Evolutionary conservation across 2,888 invertebrate genomes (phyloP), one percentile per base, ranked within the genome.

Genomic region (Xiphydria camelus): DNA sequence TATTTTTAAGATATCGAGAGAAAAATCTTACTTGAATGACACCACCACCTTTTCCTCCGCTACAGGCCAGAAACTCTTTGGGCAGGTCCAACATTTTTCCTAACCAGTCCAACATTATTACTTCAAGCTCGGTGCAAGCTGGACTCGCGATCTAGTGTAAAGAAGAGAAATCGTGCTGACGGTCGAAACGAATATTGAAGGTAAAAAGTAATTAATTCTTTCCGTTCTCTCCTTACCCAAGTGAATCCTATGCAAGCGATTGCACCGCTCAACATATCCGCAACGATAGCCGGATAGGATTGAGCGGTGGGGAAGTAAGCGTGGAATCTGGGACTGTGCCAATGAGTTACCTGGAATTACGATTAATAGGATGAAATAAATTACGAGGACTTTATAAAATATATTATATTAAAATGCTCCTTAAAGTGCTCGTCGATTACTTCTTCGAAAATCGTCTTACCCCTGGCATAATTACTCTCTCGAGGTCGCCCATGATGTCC

Each of bases 171-270:
- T n/a, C n/a, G n/a, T n/a, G n/a, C n/a, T n/a, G n/a, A n/a, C n/a
- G n/a, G n/a, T n/a, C n/a, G n/a, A n/a, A n/a, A n/a, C n/a, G n/a
- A n/a, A n/a, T n/a, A n/a, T n/a, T n/a, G n/a, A n/a, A n/a, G n/a
- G n/a, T n/a, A n/a, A n/a, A n/a, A n/a, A n/a, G n/a, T n/a, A n/a
- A n/a, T n/a, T n/a, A n/a, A n/a, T n/a, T n/a, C n/a, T n/a, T n/a
- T n/a, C n/a, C n/a, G n/a, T n/a, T n/a, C n/a, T n/a, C n/a, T 26
- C 73, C 81, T 77, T 81, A 94, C 95, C 96, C 96, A 97, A 18
- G 92, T 87, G 75, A 97, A 97, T 55, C 96, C 96, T 60, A 97
- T 94, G 72, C 95, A 95, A 3, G 93, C 94, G 58, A 97, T 94
- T 17, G 93, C 94, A 29, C 91, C 94, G 64, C 92, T 92, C 23